These are phyloP conservation scores for Drosophila pullipes DNA, from an alignment of 2,888 invertebrate genomes.

Conservation along the genomic window DNA sequence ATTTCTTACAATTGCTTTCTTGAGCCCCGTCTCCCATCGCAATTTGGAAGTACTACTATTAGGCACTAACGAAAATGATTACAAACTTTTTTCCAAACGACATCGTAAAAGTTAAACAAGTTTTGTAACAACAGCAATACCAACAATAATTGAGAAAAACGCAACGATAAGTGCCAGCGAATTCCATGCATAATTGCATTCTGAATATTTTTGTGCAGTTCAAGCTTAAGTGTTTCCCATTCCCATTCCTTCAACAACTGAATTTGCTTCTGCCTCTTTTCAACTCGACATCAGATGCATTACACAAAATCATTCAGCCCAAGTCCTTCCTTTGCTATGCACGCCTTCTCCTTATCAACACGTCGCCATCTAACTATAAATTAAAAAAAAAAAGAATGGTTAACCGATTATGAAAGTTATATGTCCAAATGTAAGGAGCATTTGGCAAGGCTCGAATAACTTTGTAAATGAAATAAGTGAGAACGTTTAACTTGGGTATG, in stretches of 20 bases:
- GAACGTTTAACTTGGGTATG: not conserved
- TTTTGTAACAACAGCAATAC: constrained; percentile 38
- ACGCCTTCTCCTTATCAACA: not conserved
- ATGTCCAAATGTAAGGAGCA: not conserved
- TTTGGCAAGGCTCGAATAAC: not conserved
- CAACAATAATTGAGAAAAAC: constrained; percentile 38
- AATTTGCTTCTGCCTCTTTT: not conserved
- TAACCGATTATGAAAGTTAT: not conserved
- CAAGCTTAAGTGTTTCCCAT: constrained; percentile 12
- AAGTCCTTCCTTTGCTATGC: not conserved
- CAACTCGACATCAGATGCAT: not conserved
- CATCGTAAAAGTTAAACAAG: constrained; percentile 78
- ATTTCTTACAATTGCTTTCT: constrained; percentile 54
- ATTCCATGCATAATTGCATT: constrained; percentile 80
- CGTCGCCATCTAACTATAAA: not conserved
- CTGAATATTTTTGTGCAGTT: constrained; percentile 59
- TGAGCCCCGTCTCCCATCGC: constrained; percentile 38
- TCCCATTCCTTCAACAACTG: not conserved
- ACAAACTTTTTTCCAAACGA: constrained; percentile 77
- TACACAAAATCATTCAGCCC: not conserved
- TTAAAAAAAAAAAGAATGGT: not conserved
- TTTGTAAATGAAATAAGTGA: not conserved
- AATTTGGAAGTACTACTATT: constrained; percentile 48
- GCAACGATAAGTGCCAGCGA: constrained; percentile 66
- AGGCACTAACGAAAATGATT: constrained; percentile 71